These are phyloP conservation scores for Pseudotriccus pelzelni DNA, from an alignment of 2,797 vertebrate species.

Conservation along the genomic window DNA sequence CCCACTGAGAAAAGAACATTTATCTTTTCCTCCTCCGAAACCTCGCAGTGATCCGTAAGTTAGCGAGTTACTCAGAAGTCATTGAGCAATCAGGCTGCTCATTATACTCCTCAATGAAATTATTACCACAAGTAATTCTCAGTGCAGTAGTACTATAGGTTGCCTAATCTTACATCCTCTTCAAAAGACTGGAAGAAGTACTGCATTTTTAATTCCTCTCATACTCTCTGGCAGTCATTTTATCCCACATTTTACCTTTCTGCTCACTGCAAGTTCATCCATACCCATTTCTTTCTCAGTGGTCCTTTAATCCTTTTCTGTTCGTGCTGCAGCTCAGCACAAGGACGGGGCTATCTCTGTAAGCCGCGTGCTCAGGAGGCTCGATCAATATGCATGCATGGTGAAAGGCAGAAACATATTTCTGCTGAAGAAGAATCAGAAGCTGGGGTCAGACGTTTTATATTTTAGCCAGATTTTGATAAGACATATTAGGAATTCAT, in stretches of 20 bases:
- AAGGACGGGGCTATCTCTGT: not conserved
- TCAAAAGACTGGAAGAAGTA: not conserved
- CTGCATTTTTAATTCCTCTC: not conserved
- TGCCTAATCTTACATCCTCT: not conserved
- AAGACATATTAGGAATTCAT: conserved; percentile 62
- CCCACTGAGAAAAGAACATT: not conserved
- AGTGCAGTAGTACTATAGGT: not conserved
- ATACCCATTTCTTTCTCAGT: not conserved
- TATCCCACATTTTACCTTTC: conserved; percentile 4
- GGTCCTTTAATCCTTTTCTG: conserved; percentile 28
- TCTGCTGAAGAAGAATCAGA: conserved; percentile 22
- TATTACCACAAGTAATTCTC: not conserved
- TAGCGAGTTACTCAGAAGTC: not conserved
- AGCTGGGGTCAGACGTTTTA: conserved; percentile 32
- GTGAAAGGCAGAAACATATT: conserved; percentile 16
- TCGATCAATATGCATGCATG: conserved; percentile 11
- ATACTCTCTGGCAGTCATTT: not conserved
- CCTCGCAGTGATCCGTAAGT: not conserved
- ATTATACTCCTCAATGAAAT: not conserved
- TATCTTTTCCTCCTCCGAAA: not conserved
- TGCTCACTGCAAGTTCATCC: not conserved
- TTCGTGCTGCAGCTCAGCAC: not conserved
- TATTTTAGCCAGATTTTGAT: conserved; percentile 59
- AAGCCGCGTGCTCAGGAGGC: not conserved
- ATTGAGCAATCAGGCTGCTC: not conserved